phyloP scores from a whole-genome alignment of 2,113 vertebrate genomes.

The Pongo abelii region DNA sequence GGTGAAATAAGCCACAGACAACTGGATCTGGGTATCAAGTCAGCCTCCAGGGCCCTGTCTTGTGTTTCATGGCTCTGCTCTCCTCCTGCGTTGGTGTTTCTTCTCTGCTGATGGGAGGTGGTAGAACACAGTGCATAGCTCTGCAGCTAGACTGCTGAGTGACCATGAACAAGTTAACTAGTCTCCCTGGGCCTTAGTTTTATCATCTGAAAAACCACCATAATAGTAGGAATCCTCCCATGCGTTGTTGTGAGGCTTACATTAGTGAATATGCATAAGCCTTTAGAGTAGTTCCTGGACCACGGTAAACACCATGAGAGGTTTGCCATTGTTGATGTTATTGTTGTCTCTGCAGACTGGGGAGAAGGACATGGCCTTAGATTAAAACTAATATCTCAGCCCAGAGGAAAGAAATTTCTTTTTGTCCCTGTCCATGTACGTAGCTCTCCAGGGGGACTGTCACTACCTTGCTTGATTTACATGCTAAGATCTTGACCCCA shows the following conservation, averaged over 20 bases:
- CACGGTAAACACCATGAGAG: not conserved
- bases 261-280: too few relatives aligned
- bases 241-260: not conserved
- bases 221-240: not conserved
- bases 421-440: not conserved
- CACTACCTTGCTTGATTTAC: not conserved
- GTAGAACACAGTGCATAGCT: not conserved
- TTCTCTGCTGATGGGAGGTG: not conserved
- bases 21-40: not conserved
- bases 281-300: not conserved
- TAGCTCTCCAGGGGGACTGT: not conserved
- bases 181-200: not conserved
- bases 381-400: not conserved
- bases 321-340: not conserved
- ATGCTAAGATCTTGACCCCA: not conserved
- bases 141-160: not conserved
- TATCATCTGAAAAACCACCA: not conserved
- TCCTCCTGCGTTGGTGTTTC: not conserved
- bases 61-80: not conserved
- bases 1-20: not conserved
- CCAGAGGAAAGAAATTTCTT: not conserved
- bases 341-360: not conserved
- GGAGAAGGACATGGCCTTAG: not conserved
- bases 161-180: not conserved
- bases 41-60: not conserved